phyloP scores from a whole-genome alignment of 53 echinoderm and acorn worm genomes.

The Zoroaster sp. region DNA sequence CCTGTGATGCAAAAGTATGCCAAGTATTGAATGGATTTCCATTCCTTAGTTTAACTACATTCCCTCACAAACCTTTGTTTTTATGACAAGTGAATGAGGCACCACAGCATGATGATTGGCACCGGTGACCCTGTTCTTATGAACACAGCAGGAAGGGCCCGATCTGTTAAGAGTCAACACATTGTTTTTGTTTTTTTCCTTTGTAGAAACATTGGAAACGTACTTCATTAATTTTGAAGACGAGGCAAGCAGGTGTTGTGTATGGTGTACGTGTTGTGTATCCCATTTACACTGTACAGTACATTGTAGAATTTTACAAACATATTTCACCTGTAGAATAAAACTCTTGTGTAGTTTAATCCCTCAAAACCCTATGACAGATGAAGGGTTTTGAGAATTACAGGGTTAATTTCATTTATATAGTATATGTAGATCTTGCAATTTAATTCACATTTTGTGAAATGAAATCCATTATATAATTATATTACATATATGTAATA shows the following conservation, averaged over 20 bases:
- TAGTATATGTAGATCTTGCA: no score
- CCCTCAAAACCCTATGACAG: no score
- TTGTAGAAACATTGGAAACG: not conserved
- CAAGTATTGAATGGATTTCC: not conserved
- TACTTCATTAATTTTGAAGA: not conserved
- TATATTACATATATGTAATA: no score
- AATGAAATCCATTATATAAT: no score
- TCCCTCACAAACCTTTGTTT: not conserved
- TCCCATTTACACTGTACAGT: no score
- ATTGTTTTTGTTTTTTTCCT: not conserved
- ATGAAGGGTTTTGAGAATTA: no score
- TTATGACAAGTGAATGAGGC: not conserved
- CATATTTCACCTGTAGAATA: no score
- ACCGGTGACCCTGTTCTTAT: conserved; percentile 11
- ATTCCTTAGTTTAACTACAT: not conserved
- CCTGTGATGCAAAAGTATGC: not conserved
- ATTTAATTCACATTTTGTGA: no score
- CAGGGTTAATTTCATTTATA: no score
- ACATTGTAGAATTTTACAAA: not conserved
- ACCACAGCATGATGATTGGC: conserved; percentile 11
- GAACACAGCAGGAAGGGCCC: not conserved
- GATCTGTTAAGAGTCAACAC: not conserved
- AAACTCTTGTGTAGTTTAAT: no score
- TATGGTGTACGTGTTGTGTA: not conserved
- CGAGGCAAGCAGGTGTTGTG: not conserved